Conservation (phyloP, 2,888 invertebrate genomes). For the Nomada goodeniana region DNA sequence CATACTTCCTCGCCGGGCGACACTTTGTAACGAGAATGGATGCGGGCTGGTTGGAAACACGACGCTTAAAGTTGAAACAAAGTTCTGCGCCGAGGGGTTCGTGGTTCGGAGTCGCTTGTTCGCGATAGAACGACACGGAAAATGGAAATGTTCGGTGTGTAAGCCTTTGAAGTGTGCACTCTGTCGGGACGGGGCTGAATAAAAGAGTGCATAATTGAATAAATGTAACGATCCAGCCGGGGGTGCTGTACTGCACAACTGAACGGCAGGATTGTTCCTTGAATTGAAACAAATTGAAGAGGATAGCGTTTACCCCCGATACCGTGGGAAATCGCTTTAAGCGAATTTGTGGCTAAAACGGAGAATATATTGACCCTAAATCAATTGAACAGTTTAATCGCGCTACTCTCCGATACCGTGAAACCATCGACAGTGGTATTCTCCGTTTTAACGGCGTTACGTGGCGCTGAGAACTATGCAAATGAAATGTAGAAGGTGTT, state of each 20-base stretch:
- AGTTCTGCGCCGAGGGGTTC: constrained; percentile 50
- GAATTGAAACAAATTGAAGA: constrained; percentile 11
- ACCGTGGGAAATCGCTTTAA: constrained; percentile 6
- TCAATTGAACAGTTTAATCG: background rate
- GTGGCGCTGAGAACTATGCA: too few species aligned
- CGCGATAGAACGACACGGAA: constrained; percentile 46
- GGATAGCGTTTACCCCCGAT: background rate
- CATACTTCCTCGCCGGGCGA: constrained; percentile 59
- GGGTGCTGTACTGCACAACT: constrained; percentile 19
- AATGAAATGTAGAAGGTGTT: too few species aligned
- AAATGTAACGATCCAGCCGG: constrained; percentile 43
- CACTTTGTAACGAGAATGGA: constrained; percentile 74
- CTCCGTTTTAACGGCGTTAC: too few species aligned
- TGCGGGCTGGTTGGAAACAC: constrained; percentile 68
- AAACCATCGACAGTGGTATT: too few species aligned
- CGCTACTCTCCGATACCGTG: too few species aligned
- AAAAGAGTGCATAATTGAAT: constrained; percentile 54
- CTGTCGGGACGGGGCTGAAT: constrained; percentile 23
- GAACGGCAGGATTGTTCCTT: background rate
- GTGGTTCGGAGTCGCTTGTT: constrained; percentile 28
- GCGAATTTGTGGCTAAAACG: background rate
- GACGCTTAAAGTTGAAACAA: constrained; percentile 73
- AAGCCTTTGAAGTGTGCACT: constrained; percentile 39
- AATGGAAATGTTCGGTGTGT: constrained; percentile 59
- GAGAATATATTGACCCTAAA: background rate